These are phyloP conservation scores for Eupsilia transversa DNA, from an alignment of 2,888 invertebrate genomes.

Conservation along the genomic window DNA sequence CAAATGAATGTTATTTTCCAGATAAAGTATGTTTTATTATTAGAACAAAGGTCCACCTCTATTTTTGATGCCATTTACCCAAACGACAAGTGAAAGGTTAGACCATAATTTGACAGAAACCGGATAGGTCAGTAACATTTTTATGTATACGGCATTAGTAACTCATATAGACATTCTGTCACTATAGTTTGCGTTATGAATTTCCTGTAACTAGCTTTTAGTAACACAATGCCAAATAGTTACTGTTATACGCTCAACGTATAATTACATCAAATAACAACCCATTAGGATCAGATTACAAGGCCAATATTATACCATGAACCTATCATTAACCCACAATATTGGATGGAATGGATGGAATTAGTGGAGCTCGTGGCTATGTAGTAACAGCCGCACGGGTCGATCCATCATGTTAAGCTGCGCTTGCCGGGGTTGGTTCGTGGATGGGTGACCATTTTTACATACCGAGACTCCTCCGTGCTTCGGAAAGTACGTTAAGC, in stretches of 20 bases:
- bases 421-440: too few species aligned
- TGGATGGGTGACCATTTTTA: too few species aligned
- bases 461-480: too few species aligned
- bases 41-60: not conserved
- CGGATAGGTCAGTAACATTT: not conserved
- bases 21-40: not conserved
- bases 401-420: too few species aligned
- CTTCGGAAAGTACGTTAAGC: too few species aligned
- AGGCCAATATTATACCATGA: not conserved
- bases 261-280: slow-evolving; percentile 19
- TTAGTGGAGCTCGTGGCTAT: too few species aligned
- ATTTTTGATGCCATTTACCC: not conserved
- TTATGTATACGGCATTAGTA: not conserved
- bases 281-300: slow-evolving; percentile 41
- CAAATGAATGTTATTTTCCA: not conserved
- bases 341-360: not conserved
- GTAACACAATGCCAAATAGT: slow-evolving; percentile 35
- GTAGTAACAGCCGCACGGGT: too few species aligned
- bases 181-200: not conserved
- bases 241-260: not conserved
- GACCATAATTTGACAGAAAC: not conserved
- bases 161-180: not conserved
- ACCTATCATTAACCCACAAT: not conserved
- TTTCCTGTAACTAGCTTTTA: slow-evolving; percentile 37
- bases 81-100: not conserved